A percentile compares a stretch with the other conserved stretches of the same genome.
phyloP scores from a whole-genome alignment of 2,888 invertebrate genomes.

The Meta bourneti region DNA sequence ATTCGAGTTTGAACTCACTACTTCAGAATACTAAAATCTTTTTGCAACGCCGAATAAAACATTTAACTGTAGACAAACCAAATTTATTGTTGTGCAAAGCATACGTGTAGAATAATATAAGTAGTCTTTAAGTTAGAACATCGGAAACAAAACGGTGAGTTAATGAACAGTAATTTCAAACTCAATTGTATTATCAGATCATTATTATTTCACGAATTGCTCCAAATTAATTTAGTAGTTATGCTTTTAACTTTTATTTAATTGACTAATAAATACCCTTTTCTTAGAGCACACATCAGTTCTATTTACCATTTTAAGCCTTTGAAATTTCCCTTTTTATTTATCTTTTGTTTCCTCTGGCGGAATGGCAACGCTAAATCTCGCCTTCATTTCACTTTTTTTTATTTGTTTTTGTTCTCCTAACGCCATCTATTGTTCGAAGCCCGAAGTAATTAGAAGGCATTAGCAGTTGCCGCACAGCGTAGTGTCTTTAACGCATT shows the following conservation, averaged over 20 bases:
- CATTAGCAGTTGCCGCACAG: slow-evolving; percentile 65
- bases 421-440: slow-evolving; percentile 72
- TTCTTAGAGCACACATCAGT: background rate
- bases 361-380: slow-evolving; percentile 56
- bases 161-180: background rate
- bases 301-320: background rate
- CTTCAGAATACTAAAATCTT: too few species aligned
- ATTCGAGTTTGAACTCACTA: too few species aligned
- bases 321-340: background rate
- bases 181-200: background rate
- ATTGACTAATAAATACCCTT: background rate
- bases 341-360: slow-evolving; percentile 12
- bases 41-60: too few species aligned
- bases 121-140: too few species aligned
- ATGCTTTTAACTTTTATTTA: background rate
- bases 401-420: slow-evolving; percentile 42
- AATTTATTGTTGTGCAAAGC: too few species aligned
- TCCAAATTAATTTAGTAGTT: background rate
- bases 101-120: too few species aligned
- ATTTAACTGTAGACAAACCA: too few species aligned
- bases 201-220: background rate
- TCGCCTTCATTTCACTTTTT: slow-evolving; percentile 60
- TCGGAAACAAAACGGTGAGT: background rate
- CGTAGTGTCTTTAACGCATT: slow-evolving; percentile 67
- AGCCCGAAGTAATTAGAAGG: slow-evolving; percentile 75